Evolutionary conservation across 2,797 vertebrate species (phyloP), one percentile per base, ranked within the genome.

Genomic region (Falco berigora): DNA sequence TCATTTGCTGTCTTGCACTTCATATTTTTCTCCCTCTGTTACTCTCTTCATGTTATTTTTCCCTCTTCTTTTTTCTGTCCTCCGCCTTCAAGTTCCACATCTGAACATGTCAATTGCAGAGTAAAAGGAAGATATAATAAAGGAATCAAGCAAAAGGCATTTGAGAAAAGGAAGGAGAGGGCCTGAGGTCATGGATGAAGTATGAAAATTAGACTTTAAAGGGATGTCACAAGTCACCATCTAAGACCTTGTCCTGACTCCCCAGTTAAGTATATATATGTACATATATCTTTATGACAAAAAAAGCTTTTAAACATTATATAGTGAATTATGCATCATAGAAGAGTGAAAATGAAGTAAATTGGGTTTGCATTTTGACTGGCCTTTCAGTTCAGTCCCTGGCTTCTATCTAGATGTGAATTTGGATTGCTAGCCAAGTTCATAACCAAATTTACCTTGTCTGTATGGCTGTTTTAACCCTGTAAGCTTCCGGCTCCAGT

Each of bases 151-250:
- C 67, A 95, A 96, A 92, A 96, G 53, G 50, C 94, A 80, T 91
- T 95, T 97, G 68, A 78, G 81, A 83, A 96, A 96, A 96, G 90
- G 75, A 94, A 96, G 92, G 95, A 95, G 94, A 93, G 95, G 96
- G 94, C 90, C 93, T 72, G 88, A 97, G 95, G 94, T 96, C 92
- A 96, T 96, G 94, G 95, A 95, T 80, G 94, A 95, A 97, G 88
- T 94, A 64, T 89, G 94, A 96, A 95, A 96, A 95, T 95, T 95
- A 97, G 93, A 96, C 88, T 96, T 84, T 91, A 97, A 92, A 96
- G 95, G 93, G 89, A 97, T 97, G 64, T 96, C 86, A 96, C 92
- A 96, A 95, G 88, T 92, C 90, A 93, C 64, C 95, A 85, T 74
- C 93, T 95, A 96, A 96, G 92, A 78, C 84, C 88, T 93, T 96